Base-by-base conservation (phyloP, 1,140 invertebrate species). In the Sipha flava region DNA sequence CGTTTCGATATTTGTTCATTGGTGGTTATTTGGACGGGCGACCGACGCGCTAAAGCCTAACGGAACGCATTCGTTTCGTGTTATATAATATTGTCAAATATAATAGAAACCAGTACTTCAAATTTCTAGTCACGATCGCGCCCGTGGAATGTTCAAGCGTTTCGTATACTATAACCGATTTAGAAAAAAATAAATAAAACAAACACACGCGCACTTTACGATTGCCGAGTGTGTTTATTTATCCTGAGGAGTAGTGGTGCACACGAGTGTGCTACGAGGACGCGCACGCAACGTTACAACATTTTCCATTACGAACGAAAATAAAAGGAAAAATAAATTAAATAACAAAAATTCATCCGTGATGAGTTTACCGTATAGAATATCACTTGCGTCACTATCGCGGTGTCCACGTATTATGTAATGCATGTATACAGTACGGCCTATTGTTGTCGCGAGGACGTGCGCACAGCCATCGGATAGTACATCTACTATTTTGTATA, bases 71-170 rank as follows among this genome's bases (percentile, higher is more conserved):
- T 68, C 40, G 6, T 68, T 26, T 68, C 52, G 31, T 75, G 18
- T 52, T 52, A 21, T 34, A 59, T 54, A 77, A 40, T 29, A 59
- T 52, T 54, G 52, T 57, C 52, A 54, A 59, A 77, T 37, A 47
- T 47, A 70, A 70, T n/a, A 54, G 70, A 37, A 75, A 54, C 70
- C 47, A n/a, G 21, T 43, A 43, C 52, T 77, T 43, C 6, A 43
- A 43, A 59, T 77, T 77, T 77, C 73, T 2, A 59, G 73, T 77
- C 73, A 77, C 73, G 73, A 77, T 59, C 34, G 16, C 16, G 16
- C 16, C 34, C 49, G 52, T 29, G 73, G 73, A 57, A 59, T 57
- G 73, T 18, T 26, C 47, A 2, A 21, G 21, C 21, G 52, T 23
- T 47, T 52, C 29, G 45, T 47, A 40, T 75, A 23, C 49, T n/a